Base-by-base conservation (phyloP, 2,113 vertebrate genomes). In the Albula goreensis region DNA sequence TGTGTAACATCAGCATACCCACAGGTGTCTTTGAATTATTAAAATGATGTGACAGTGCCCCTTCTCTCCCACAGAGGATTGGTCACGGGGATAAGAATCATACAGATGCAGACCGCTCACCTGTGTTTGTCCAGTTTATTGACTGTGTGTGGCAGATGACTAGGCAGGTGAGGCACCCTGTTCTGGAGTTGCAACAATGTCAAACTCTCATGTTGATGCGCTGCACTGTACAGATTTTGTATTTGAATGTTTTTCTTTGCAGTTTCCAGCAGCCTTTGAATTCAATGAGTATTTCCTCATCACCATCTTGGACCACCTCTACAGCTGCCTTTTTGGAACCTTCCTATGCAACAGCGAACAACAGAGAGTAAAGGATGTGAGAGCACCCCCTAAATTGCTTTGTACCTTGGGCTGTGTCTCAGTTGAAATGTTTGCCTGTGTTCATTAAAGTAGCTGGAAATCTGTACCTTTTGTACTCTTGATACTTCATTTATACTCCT, bases 121-220 rank as follows among this genome's bases (percentile, higher is more conserved):
- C 98, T 2, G 97, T 99, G 89, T 99, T 99, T 66, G 96, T 99
- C 88, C 98, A 99, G 93, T 99, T 99, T 88, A 94, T 99, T 10
- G 98, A 99, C 93, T 99, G 96, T 50, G 98, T 99, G 81, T 99
- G 98, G 98, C 98, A 99, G 81, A 96, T 99, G 96, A 98, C 97
- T 25, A 96, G 96, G 91, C 98, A 99, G 97, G 98, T 99, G 92
- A 86, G 86, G 0, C n/a, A 50, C 48, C 11, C 19, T 12, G 50
- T 31, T 74, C 31, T 74, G n/a, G 63, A 4, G 8, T 22, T n/a
- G 17, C 63, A 19, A 22, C 22, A 5, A 7, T 56, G 63, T n/a
- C 6, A 70, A 70, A 9, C 19, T 31, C 4, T 2, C 31, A 2
- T 66, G 3, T 22, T 22, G 60, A 0, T 66, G 22, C 22, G 60